Conservation (phyloP, 2,113 vertebrate genomes). For the rabbit (Oryctolagus cuniculus) region DNA sequence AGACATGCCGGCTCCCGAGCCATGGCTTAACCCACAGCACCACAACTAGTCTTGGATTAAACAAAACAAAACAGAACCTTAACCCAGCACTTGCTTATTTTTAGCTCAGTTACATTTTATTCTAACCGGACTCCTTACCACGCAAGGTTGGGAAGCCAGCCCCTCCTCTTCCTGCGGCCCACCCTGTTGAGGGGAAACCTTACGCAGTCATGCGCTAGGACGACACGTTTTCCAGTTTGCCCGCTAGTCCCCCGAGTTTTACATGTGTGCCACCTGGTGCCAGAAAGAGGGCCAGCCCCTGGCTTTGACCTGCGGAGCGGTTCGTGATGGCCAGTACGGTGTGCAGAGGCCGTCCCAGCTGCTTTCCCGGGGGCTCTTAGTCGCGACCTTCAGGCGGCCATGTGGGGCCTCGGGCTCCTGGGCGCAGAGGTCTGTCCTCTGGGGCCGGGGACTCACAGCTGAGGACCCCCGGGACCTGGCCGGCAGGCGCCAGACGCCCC, state of each 20-base stretch:
- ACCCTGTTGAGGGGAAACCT: background rate
- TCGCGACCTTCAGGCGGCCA: slow-evolving; percentile 78
- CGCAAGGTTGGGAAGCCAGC: background rate
- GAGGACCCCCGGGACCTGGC: too few species aligned
- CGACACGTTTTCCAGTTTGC: background rate
- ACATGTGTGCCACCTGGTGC: background rate
- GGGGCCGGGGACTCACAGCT: too few species aligned
- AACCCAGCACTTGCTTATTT: background rate
- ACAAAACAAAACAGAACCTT: too few species aligned
- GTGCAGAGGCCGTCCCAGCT: background rate
- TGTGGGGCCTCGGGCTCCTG: slow-evolving; percentile 87
- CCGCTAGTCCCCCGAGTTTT: background rate
- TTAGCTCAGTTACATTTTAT: slow-evolving; percentile 32
- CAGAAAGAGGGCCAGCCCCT: accelerated
- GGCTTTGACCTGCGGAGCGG: background rate
- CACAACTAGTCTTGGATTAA: too few species aligned
- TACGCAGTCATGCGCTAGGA: background rate
- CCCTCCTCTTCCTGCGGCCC: background rate
- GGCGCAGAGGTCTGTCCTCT: slow-evolving; percentile 81
- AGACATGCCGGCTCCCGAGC: too few species aligned
- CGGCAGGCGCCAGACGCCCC: too few species aligned
- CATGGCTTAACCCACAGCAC: too few species aligned
- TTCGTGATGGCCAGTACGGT: background rate
- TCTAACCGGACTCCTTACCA: background rate
- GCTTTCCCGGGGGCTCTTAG: slow-evolving; percentile 84